Evolutionary conservation across 2,888 invertebrate species (phyloP), one percentile per base, ranked within the genome.

Genomic region (Cheilosia variabilis): DNA sequence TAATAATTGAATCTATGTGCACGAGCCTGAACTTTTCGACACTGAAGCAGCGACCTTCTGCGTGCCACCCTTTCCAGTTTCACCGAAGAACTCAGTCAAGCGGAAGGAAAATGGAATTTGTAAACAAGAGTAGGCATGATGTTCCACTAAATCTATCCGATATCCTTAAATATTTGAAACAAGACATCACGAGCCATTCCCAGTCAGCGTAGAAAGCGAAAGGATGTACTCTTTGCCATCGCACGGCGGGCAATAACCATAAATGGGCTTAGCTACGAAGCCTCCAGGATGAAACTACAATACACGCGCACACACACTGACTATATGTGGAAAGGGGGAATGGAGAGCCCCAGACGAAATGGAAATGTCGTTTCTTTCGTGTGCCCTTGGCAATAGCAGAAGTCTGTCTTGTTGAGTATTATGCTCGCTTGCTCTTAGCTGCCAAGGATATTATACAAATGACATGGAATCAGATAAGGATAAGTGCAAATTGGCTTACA

Each of bases 401-500:
- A 41, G 50, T 50, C 41, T 37, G 41, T 60, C 13, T 77, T 24
- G 63, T 15, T 71, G 45, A 27, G 45, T 47, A 24, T n/a, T 37
- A 37, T 78, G 60, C 71, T 41, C 45, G 71, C 58, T 37, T 10
- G 68, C 63, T 72, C 45, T 78, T 73, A 68, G 62, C 60, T 69
- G 47, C 53, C 89, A 89, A 89, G 90, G 88, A 89, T 91, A 91
- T 91, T 91, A 91, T 90, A 92, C 92, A 92, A 91, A 92, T 92
- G 91, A 90, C 91, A 91, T 89, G 91, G 92, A 91, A 92, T 92
- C 90, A 92, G 91, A 91, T 91, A 91, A 92, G 91, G 91, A 91
- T 91, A 91, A 91, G 92, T 92, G 92, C 91, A 91, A 91, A 91
- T 91, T 91, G 91, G 92, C 91, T 91, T 91, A 91, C 91, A 91